phyloP scores from a whole-genome alignment of 2,888 invertebrate species.

The Tachina fera region DNA sequence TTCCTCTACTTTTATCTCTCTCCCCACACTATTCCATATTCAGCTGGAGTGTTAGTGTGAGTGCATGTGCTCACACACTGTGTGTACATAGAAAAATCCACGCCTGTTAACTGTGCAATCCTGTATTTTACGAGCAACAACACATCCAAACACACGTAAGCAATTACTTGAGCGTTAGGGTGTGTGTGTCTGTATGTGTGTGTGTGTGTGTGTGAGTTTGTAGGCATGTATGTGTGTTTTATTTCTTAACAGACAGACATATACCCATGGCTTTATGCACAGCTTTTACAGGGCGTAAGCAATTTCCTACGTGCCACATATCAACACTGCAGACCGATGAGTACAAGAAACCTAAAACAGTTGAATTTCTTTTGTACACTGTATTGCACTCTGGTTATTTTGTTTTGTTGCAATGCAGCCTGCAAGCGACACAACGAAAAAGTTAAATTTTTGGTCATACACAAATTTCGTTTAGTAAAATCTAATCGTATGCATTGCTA shows the following conservation, averaged over 20 bases:
- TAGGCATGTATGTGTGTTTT: not conserved
- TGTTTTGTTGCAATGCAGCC: slow-evolving; percentile 2
- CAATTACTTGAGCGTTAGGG: not conserved
- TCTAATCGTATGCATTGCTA: no score
- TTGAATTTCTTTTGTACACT: not conserved
- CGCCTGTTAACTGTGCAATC: slow-evolving; percentile 65
- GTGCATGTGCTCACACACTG: not conserved
- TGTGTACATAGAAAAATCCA: slow-evolving; percentile 34
- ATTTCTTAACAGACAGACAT: slow-evolving; percentile 9
- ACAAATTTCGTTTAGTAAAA: no score
- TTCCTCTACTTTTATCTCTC: not conserved
- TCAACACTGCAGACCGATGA: slow-evolving; percentile 25
- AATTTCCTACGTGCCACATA: slow-evolving; percentile 66
- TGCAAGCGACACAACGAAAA: slow-evolving; percentile 11
- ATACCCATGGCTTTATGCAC: not conserved
- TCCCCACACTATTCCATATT: not conserved
- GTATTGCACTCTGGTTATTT: not conserved
- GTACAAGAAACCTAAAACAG: not conserved
- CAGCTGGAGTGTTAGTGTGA: not conserved
- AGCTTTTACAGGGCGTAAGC: slow-evolving; percentile 63
- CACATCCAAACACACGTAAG: slow-evolving; percentile 12
- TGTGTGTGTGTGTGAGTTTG: not conserved
- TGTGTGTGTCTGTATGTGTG: not conserved
- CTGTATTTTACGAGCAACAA: slow-evolving; percentile 46
- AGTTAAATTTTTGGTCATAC: not conserved